phyloP scores from a whole-genome alignment of 2,113 vertebrate genomes.

The Anguilla rostrata region DNA sequence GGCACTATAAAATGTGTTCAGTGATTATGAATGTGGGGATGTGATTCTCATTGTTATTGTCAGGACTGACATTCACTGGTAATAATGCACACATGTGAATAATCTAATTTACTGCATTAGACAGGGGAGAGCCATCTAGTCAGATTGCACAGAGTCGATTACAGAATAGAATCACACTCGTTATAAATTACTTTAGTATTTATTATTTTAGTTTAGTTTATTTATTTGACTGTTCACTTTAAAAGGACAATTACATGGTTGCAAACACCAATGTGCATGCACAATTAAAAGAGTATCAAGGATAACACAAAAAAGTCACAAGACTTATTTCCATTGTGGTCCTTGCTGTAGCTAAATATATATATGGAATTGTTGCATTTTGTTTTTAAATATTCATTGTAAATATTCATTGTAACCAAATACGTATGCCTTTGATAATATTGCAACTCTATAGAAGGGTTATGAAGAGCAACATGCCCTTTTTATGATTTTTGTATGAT shows the following conservation, averaged over 20 bases:
- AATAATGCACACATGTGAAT: not conserved
- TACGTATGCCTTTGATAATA: not conserved
- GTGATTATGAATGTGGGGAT: not conserved
- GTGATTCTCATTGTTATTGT: not conserved
- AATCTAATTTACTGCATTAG: constrained; percentile 9
- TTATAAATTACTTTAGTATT: not conserved
- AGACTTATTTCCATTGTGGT: no score
- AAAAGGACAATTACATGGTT: no score
- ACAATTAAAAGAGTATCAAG: no score
- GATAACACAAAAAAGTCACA: no score
- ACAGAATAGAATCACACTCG: not conserved
- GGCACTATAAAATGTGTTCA: not conserved
- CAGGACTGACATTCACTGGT: not conserved
- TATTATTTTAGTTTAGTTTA: no score
- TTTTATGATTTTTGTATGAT: constrained; percentile 1
- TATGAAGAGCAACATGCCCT: constrained; percentile 9
- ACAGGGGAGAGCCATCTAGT: not conserved
- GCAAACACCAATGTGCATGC: no score
- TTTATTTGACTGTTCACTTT: no score
- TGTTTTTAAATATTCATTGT: not conserved
- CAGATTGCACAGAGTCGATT: not conserved
- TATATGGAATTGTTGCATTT: not conserved
- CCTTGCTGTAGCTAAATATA: no score
- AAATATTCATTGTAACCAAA: not conserved
- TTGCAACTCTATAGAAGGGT: not conserved